Evolutionary conservation across 1,140 invertebrate species (phyloP), one percentile per base, ranked within the genome.

Genomic region (Saccostrea echinata): DNA sequence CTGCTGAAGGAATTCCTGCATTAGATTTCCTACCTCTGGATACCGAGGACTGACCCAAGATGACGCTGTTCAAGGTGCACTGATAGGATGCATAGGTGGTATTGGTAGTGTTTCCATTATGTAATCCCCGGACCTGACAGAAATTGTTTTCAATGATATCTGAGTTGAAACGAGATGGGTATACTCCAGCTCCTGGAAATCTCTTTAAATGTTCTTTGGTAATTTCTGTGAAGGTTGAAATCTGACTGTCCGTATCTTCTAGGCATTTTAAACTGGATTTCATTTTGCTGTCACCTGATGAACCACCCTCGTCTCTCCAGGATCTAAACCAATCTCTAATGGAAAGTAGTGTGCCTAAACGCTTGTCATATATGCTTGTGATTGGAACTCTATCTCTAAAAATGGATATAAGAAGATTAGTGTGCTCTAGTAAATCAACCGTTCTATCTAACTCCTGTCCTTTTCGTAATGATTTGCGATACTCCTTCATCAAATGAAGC

Each of bases 61-160:
- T 85, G 1, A 85, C 84, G 51, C 52, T 82, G 55, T 88, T 85
- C 71, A 85, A 85, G 30, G 84, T 85, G 24, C 27, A 24, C n/a
- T 2, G 43, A 21, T 68, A 88, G 3, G 68, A 30, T 0, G 84
- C n/a, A 30, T 85, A 88, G 9, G 53, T 88, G 9, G 87, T 84
- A 30, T 85, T 85, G 16, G 84, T 88, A 51, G 76, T 55, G 53
- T 88, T 88, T n/a, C 87, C 87, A 88, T 88, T 88, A 18, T 85
- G 84, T 52, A 88, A 55, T n/a, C 84, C 87, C 24, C 84, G 27
- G 3, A 82, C 84, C 35, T 88, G 87, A 64, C 87, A 88, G 24
- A 88, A 85, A 24, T 82, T 88, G n/a, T 88, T 85, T 52, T 88
- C 87, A 3, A 83, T 85, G 11, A 88, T 27, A 64, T 88, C 84